These are phyloP conservation scores for Cyrtodaria siliqua DNA, from an alignment of 2,888 invertebrate genomes.

Conservation along the genomic window DNA sequence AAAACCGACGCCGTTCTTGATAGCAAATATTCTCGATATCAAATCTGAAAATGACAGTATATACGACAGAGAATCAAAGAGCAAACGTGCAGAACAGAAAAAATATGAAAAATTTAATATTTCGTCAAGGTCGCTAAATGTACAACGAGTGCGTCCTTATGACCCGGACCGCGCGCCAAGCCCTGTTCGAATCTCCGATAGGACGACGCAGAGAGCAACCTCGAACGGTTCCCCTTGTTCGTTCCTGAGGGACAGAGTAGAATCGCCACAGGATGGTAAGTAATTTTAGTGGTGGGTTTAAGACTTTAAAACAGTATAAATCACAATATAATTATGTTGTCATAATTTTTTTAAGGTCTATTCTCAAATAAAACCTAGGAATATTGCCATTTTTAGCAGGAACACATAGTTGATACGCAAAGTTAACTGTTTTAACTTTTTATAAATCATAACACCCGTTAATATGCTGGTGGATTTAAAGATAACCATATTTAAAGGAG, in stretches of 20 bases:
- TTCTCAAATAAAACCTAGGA: not conserved
- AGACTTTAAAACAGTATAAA: not conserved
- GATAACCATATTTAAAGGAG: too few species aligned
- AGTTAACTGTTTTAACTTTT: too few species aligned
- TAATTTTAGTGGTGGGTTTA: not conserved
- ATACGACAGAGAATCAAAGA: not conserved
- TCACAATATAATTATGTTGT: not conserved
- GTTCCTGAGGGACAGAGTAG: conserved; percentile 50
- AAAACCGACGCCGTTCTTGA: conserved; percentile 94
- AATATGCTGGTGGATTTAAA: too few species aligned
- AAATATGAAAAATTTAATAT: not conserved
- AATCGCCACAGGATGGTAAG: conserved; percentile 52
- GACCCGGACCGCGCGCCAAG: conserved; percentile 4
- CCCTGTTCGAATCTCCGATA: conserved; percentile 24
- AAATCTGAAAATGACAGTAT: conserved; percentile 24
- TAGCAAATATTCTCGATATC: conserved; percentile 94
- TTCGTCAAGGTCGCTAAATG: not conserved
- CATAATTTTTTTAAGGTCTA: not conserved
- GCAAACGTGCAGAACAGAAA: not conserved
- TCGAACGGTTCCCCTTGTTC: conserved; percentile 49
- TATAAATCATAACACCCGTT: too few species aligned
- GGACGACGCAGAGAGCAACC: conserved; percentile 12
- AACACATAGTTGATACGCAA: too few species aligned
- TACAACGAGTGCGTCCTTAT: not conserved
- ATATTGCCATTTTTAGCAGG: too few species aligned